Evolutionary conservation across 2,888 invertebrate species (phyloP).

Genomic region (Diaperis boleti): DNA sequence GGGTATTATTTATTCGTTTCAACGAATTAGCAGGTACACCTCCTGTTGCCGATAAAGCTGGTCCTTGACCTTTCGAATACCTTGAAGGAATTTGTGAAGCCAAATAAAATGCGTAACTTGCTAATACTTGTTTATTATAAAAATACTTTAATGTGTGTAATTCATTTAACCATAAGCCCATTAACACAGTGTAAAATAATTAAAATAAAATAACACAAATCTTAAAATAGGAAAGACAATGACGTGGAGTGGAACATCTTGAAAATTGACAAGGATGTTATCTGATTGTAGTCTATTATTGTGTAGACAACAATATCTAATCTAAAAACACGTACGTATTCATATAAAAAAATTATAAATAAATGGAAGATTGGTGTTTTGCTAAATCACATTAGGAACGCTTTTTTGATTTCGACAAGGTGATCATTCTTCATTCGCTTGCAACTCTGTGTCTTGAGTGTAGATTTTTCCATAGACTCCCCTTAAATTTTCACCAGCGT

Average conservation of each 20-base stretch:
- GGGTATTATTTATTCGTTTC: background rate
- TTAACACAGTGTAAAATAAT: background rate
- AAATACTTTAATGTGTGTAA: background rate
- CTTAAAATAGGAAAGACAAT: background rate
- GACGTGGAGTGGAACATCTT: background rate
- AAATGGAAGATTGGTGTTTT: background rate
- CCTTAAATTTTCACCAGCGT: constrained; percentile 87
- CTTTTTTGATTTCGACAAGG: background rate
- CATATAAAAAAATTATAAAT: background rate
- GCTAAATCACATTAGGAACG: background rate
- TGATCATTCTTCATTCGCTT: background rate
- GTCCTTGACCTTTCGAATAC: background rate
- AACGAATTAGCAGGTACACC: too few relatives aligned
- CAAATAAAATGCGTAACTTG: background rate
- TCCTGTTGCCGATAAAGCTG: too few relatives aligned
- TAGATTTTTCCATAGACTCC: constrained; percentile 50
- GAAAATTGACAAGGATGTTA: background rate
- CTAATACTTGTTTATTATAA: background rate
- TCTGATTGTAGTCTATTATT: background rate
- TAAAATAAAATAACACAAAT: background rate
- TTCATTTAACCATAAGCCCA: background rate
- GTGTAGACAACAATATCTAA: background rate
- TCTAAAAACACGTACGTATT: background rate
- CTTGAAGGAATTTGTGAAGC: background rate
- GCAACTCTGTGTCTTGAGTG: background rate